Evolutionary conservation across 1,140 invertebrate species (phyloP).

Genomic region (Drosophila pseudoobscura): DNA sequence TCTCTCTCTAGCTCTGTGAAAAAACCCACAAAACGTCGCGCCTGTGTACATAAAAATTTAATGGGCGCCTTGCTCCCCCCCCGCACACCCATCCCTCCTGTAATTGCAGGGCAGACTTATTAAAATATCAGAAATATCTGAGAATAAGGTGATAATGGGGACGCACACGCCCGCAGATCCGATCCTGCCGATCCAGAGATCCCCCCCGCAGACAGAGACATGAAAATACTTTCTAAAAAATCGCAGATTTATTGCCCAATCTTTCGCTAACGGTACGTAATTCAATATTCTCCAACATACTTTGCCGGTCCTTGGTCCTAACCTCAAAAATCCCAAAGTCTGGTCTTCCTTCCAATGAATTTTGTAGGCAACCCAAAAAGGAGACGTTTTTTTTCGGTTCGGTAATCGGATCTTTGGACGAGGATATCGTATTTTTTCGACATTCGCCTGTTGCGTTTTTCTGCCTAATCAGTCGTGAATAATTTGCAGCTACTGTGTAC

Average conservation of each 20-base stretch:
- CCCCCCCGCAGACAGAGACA: constrained; percentile 1
- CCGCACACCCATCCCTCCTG: constrained; percentile 4
- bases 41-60: constrained; percentile 76
- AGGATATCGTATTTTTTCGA: constrained; percentile 70
- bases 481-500: constrained; percentile 79
- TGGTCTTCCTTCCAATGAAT: constrained; percentile 71
- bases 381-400: background rate
- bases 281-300: constrained; percentile 52
- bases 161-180: no score
- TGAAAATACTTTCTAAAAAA: constrained; percentile 72
- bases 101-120: constrained; percentile 69
- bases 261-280: constrained; percentile 67
- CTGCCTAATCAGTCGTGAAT: constrained; percentile 75
- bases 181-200: no score
- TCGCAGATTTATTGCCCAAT: constrained; percentile 58
- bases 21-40: constrained; percentile 79
- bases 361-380: constrained; percentile 51
- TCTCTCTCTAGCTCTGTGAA: constrained; percentile 13
- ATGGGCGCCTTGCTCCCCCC: constrained; percentile 41
- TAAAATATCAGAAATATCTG: constrained; percentile 59
- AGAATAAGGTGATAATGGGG: constrained; percentile 5
- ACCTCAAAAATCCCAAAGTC: constrained; percentile 54
- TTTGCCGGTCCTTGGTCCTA: constrained; percentile 29
- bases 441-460: constrained; percentile 72
- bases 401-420: constrained; percentile 44